Evolutionary conservation across 2,888 invertebrate genomes (phyloP).

Genomic region (Ceraclea dissimilis): DNA sequence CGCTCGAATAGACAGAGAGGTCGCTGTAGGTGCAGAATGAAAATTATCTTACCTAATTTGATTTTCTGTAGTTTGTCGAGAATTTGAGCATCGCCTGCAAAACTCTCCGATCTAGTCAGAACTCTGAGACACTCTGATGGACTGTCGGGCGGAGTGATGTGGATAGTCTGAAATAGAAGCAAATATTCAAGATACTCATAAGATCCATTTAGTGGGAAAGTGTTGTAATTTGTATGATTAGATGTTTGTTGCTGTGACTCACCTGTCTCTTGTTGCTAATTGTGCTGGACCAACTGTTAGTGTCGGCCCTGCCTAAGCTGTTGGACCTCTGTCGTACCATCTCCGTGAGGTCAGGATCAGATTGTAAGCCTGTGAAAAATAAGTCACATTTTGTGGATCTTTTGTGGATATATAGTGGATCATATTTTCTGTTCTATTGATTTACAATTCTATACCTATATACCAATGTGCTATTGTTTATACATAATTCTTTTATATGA

Average conservation of each 20-base stretch:
- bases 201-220: too few relatives aligned
- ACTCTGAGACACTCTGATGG: slow-evolving; percentile 52
- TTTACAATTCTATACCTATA: too few relatives aligned
- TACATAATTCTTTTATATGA: too few relatives aligned
- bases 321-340: slow-evolving; percentile 40
- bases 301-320: slow-evolving; percentile 40
- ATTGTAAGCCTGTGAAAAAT: slow-evolving; percentile 37
- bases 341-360: slow-evolving; percentile 41
- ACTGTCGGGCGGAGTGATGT: slow-evolving; percentile 52
- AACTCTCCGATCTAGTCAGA: slow-evolving; percentile 62
- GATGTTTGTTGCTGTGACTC: too few relatives aligned
- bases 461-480: too few relatives aligned
- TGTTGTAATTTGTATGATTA: too few relatives aligned
- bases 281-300: slow-evolving; percentile 30
- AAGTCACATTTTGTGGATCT: too few relatives aligned
- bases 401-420: too few relatives aligned
- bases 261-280: slow-evolving; percentile 45
- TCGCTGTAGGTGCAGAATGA: too few relatives aligned
- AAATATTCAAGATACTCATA: too few relatives aligned
- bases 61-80: slow-evolving; percentile 60
- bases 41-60: slow-evolving; percentile 28
- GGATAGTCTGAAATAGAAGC: slow-evolving; percentile 40
- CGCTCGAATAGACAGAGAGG: too few relatives aligned
- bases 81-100: slow-evolving; percentile 73
- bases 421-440: too few relatives aligned